Conservation (phyloP, 2,888 invertebrate genomes). For the Drosophila nr. perissopoda region DNA sequence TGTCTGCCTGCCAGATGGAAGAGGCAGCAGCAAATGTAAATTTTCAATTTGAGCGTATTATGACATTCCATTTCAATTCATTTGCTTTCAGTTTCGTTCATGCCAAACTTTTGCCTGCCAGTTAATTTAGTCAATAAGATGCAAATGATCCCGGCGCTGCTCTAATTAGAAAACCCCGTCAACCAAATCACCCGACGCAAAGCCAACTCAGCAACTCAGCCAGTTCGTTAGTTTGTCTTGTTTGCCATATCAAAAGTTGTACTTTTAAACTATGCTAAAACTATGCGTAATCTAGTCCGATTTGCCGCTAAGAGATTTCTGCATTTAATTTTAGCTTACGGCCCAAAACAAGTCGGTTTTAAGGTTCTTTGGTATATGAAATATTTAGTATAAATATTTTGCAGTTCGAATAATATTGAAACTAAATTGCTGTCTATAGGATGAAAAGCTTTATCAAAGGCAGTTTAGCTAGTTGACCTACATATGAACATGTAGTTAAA, state of each 20-base stretch:
- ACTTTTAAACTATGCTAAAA: slow-evolving; percentile 45
- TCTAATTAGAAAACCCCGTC: slow-evolving; percentile 54
- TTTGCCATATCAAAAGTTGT: slow-evolving; percentile 53
- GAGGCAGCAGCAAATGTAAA: slow-evolving; percentile 46
- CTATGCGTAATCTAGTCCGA: slow-evolving; percentile 53
- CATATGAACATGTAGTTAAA: background rate
- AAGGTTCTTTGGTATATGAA: background rate
- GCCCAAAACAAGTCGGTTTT: background rate
- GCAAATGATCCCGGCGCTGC: slow-evolving; percentile 61
- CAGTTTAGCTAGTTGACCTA: background rate
- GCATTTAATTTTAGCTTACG: slow-evolving; percentile 35
- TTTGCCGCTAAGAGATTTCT: slow-evolving; percentile 28
- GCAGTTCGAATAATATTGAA: background rate
- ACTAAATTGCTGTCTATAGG: background rate
- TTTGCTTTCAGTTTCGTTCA: slow-evolving; percentile 56
- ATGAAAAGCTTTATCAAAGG: background rate
- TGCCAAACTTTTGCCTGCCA: slow-evolving; percentile 56
- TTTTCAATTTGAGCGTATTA: slow-evolving; percentile 54
- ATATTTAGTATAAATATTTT: background rate
- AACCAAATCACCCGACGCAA: slow-evolving; percentile 1
- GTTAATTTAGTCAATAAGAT: slow-evolving; percentile 81
- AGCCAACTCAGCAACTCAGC: background rate
- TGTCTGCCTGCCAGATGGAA: slow-evolving; percentile 19
- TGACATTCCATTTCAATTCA: slow-evolving; percentile 53
- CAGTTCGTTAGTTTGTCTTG: slow-evolving; percentile 48